Percentiles rank a stretch among this genome's conserved stretches.
phyloP scores from a whole-genome alignment of 1,140 invertebrate genomes.

The Drosophila carrolli region DNA sequence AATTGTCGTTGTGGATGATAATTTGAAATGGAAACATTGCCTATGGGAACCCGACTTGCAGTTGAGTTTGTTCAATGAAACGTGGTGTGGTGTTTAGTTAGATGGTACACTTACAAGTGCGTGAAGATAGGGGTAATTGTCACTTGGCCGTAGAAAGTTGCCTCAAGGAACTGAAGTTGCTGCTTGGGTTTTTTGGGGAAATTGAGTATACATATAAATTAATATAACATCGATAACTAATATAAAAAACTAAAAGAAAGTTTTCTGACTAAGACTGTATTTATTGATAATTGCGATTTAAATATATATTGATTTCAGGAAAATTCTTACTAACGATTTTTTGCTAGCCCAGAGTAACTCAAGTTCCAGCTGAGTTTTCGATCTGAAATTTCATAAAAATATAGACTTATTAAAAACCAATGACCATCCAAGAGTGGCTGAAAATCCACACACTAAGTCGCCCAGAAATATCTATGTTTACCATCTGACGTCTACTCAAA shows the following conservation, averaged over 20 bases:
- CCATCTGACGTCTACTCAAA: slow-evolving; percentile 7
- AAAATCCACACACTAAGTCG: not conserved
- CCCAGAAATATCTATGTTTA: slow-evolving; percentile 2
- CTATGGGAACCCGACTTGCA: slow-evolving; percentile 11
- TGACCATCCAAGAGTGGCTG: not conserved
- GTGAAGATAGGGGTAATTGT: slow-evolving; percentile 10
- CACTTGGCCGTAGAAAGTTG: not conserved
- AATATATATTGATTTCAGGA: too few species aligned
- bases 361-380: not conserved
- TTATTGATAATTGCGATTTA: too few species aligned
- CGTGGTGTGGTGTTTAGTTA: slow-evolving; percentile 25
- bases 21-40: slow-evolving; percentile 43
- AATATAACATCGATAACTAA: too few species aligned
- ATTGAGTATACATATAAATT: not conserved
- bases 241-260: too few species aligned
- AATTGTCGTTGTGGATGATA: slow-evolving; percentile 44
- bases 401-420: not conserved
- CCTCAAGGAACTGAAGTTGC: not conserved
- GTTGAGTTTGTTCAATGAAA: slow-evolving; percentile 5
- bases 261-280: too few species aligned
- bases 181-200: not conserved
- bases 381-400: not conserved
- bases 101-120: slow-evolving; percentile 2
- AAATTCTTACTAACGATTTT: too few species aligned
- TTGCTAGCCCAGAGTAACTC: not conserved